Evolutionary conservation across 2,888 invertebrate species (phyloP).

Genomic region (Polia nebulosa): DNA sequence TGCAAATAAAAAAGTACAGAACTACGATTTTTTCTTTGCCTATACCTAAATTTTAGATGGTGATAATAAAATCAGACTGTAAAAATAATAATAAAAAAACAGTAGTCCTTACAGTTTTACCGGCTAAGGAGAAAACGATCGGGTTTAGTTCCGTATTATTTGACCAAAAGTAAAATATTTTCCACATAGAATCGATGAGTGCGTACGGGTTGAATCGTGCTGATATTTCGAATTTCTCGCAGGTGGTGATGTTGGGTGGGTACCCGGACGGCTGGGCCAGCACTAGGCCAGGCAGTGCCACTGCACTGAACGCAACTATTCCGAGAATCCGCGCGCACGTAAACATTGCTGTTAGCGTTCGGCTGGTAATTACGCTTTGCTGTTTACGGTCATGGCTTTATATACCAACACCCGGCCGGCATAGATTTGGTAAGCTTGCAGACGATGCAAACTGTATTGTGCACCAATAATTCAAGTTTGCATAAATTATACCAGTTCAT

Average conservation of each 20-base stretch:
- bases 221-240: conserved; percentile 81
- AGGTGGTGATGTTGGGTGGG: conserved; percentile 73
- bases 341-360: conserved; percentile 79
- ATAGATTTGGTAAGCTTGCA: conserved; percentile 44
- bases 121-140: conserved; percentile 78
- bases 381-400: conserved; percentile 69
- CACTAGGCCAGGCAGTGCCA: conserved; percentile 20
- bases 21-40: neutral
- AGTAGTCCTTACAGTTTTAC: conserved; percentile 74
- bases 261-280: conserved; percentile 33
- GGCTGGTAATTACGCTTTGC: conserved; percentile 72
- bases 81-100: neutral
- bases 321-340: conserved; percentile 76
- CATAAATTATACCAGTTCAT: neutral
- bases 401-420: conserved; percentile 36
- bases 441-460: conserved; percentile 31
- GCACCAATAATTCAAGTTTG: conserved; percentile 1
- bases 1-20: no score
- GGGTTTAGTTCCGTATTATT: conserved; percentile 79
- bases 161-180: conserved; percentile 85
- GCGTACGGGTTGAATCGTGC: conserved; percentile 79
- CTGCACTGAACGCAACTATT: conserved; percentile 74
- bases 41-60: no score
- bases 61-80: neutral
- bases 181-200: conserved; percentile 81